Conservation (phyloP, 2,113 vertebrate species). For the Ciconia boyciana region DNA sequence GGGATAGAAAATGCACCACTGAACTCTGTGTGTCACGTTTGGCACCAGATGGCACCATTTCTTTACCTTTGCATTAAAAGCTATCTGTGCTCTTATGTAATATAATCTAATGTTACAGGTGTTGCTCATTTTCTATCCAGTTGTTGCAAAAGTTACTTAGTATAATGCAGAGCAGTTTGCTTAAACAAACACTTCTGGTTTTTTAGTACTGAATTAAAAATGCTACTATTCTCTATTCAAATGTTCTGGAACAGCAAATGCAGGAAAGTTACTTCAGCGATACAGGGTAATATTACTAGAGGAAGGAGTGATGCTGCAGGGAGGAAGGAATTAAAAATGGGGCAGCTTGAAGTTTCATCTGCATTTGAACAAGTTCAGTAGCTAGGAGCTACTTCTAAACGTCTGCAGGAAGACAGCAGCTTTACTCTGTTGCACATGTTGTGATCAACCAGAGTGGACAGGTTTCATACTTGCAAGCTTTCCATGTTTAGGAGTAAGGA, state of each 20-base stretch:
- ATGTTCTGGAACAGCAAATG: background rate
- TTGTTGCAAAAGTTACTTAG: background rate
- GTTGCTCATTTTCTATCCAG: background rate
- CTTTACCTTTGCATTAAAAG: background rate
- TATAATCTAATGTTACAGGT: background rate
- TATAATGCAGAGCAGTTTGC: background rate
- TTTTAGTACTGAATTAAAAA: background rate
- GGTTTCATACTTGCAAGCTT: background rate
- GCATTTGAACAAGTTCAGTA: background rate
- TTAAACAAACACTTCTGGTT: background rate
- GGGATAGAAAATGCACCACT: background rate
- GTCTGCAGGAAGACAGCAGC: background rate
- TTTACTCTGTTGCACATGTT: background rate
- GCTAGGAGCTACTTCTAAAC: background rate
- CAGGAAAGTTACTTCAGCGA: background rate
- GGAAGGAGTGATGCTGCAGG: background rate
- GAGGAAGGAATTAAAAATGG: background rate
- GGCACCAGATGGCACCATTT: conserved; percentile 43
- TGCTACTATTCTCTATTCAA: background rate
- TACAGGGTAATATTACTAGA: background rate
- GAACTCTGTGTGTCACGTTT: background rate
- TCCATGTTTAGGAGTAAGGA: background rate
- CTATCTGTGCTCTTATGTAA: background rate
- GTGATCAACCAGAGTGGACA: background rate
- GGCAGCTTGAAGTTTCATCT: background rate